Percentiles rank a stretch among this genome's conserved stretches.
Evolutionary conservation across 2,797 vertebrate genomes (phyloP).

Genomic region (Myiothlypis chrysogaster): DNA sequence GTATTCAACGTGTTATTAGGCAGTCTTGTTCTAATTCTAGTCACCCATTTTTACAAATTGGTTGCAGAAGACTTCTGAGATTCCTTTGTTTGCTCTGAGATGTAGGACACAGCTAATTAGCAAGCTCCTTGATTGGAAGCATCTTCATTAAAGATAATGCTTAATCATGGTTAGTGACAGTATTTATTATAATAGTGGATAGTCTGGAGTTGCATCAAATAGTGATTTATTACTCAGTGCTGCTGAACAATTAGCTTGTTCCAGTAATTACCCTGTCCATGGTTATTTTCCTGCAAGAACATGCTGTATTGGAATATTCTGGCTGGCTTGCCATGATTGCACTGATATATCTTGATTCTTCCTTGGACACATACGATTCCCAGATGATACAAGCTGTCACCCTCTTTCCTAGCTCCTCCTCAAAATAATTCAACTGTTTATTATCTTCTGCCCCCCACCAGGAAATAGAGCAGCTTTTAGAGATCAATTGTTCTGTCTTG

Average conservation of each 20-base stretch:
- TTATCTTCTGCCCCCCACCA: not conserved
- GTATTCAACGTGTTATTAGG: not conserved
- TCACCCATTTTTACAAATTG: not conserved
- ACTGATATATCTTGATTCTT: not conserved
- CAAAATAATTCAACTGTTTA: not conserved
- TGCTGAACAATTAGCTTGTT: slow-evolving; percentile 8
- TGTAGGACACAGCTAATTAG: slow-evolving; percentile 27
- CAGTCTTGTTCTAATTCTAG: not conserved
- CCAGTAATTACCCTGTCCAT: not conserved
- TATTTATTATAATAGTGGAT: slow-evolving; percentile 40
- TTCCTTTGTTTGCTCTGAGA: slow-evolving; percentile 3
- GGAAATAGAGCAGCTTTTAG: not conserved
- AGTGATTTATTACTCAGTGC: slow-evolving; percentile 25
- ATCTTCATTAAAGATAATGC: slow-evolving; percentile 50
- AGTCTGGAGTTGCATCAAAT: slow-evolving; percentile 26
- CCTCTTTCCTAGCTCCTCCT: not conserved
- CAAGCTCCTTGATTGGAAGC: slow-evolving; percentile 27
- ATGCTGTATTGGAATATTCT: not conserved
- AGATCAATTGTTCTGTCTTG: not conserved
- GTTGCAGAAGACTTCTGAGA: not conserved
- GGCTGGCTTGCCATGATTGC: not conserved
- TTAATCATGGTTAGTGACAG: slow-evolving; percentile 34
- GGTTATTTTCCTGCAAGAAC: not conserved
- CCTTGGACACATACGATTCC: not conserved
- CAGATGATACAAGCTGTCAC: not conserved